Percentiles rank a stretch among this genome's conserved stretches.
phyloP scores from a whole-genome alignment of 2,797 vertebrate genomes.

The Gambelia wislizenii region DNA sequence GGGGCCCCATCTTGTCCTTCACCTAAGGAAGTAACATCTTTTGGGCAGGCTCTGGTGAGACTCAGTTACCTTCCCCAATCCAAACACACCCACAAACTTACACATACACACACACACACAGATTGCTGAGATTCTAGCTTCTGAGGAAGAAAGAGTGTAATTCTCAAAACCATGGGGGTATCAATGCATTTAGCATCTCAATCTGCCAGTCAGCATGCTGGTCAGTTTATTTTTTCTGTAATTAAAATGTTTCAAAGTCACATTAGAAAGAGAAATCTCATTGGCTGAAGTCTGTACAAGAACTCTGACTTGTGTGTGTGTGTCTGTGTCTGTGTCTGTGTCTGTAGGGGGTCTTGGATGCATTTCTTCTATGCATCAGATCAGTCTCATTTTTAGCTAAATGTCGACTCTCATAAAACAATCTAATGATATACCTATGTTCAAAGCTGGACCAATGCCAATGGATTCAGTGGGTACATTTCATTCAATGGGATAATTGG shows the following conservation, averaged over 20 bases:
- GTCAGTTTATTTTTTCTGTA: neutral
- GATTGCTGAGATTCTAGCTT: neutral
- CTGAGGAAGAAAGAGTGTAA: neutral
- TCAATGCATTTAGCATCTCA: neutral
- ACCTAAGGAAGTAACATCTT: neutral
- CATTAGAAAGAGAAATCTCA: neutral
- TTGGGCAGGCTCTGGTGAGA: neutral
- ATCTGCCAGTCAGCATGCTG: neutral
- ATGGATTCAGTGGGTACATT: neutral
- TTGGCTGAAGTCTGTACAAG: neutral
- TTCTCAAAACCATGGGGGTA: neutral
- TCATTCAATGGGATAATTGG: slow-evolving; percentile 28
- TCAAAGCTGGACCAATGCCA: slow-evolving; percentile 5
- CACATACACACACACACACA: too few relatives aligned
- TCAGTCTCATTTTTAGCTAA: neutral
- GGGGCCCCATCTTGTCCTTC: neutral
- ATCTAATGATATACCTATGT: neutral
- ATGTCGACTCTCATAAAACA: neutral
- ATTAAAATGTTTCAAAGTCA: neutral
- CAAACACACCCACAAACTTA: neutral
- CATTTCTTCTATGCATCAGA: neutral
- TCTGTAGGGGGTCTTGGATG: neutral
- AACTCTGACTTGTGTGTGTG: neutral
- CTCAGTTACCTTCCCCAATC: neutral
- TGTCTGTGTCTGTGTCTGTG: too few relatives aligned